Conservation (phyloP, 2,888 invertebrate genomes). For the Pyrochroa serraticornis region DNA sequence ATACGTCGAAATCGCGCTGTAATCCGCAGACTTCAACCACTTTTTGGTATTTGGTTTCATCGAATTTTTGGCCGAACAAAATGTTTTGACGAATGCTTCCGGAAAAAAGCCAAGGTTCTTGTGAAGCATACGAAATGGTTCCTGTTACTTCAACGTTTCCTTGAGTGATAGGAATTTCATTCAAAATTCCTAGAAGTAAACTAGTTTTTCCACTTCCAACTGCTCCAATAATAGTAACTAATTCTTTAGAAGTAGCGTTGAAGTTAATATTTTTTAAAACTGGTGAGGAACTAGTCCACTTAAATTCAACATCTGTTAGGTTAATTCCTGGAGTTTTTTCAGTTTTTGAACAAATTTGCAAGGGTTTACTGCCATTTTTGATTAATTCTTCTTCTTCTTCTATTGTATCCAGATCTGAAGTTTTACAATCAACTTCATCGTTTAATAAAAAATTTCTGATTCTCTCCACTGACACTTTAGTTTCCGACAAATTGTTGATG, state of each 20-base stretch:
- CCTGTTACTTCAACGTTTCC: slow-evolving; percentile 24
- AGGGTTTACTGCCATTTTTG: slow-evolving; percentile 56
- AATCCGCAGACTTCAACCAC: slow-evolving; percentile 14
- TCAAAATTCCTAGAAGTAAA: slow-evolving; percentile 27
- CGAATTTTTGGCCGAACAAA: slow-evolving; percentile 53
- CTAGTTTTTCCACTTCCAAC: slow-evolving; percentile 35
- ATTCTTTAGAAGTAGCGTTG: neutral
- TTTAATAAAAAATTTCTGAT: slow-evolving; percentile 65
- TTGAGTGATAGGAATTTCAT: slow-evolving; percentile 7
- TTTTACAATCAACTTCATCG: slow-evolving; percentile 39
- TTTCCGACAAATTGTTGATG: slow-evolving; percentile 74
- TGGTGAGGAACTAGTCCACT: neutral
- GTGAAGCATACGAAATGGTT: slow-evolving; percentile 25
- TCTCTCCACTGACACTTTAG: slow-evolving; percentile 17
- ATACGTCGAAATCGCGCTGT: slow-evolving; percentile 70
- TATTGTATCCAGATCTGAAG: neutral
- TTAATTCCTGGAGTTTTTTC: slow-evolving; percentile 62
- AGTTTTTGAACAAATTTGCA: slow-evolving; percentile 64
- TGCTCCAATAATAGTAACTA: slow-evolving; percentile 35
- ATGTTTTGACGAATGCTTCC: slow-evolving; percentile 29
- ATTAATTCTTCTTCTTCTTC: neutral
- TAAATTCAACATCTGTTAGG: slow-evolving; percentile 57
- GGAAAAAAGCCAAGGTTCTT: slow-evolving; percentile 35
- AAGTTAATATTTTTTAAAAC: slow-evolving; percentile 10
- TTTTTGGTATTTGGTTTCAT: slow-evolving; percentile 9